Evolutionary conservation across 2,888 invertebrate species (phyloP), one percentile per base, ranked within the genome.

Genomic region (Lithophane leautieri): DNA sequence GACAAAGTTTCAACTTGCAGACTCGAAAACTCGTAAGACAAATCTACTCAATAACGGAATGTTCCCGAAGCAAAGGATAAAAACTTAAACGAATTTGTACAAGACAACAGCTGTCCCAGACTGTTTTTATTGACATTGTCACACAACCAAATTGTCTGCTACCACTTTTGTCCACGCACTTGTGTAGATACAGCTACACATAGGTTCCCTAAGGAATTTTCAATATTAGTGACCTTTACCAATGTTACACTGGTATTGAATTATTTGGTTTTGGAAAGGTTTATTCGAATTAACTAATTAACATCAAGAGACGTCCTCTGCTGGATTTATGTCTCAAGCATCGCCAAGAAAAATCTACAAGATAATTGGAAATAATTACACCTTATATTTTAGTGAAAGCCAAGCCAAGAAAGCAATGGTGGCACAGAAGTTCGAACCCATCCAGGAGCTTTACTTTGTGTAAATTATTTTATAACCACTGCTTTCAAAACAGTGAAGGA

Each of bases 61-160:
- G 73, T 77, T 73, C 44, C 25, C 67, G 70, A 70, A 71, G 70
- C 56, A 77, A 83, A 73, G 50, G 67, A 73, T 71, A 76, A 82
- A 82, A 82, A 83, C 79, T 79, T 72, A 82, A 83, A 70, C 69
- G 72, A 76, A 83, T 80, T 76, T 76, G 80, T 82, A 76, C 84
- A 68, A 83, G 82, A 82, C 80, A 82, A 83, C 82, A 76, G 82
- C 80, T 82, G 82, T 61, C 70, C 80, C 52, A 68, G 72, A 73
- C 84, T 60, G 67, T 80, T 82, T 82, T 76, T 82, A 83, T 82
- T 83, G 82, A 70, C 72, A 73, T 63, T 70, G 72, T 73, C 75
- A 80, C 72, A 83, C 80, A 73, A 73, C 70, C 70, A 82, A 83
- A 83, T 83, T 50, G 76, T 70, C 54, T 79, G 47, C 66, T 60